These are phyloP conservation scores for Oegoconia quadripuncta DNA, from an alignment of 2,888 invertebrate genomes.

Conservation along the genomic window DNA sequence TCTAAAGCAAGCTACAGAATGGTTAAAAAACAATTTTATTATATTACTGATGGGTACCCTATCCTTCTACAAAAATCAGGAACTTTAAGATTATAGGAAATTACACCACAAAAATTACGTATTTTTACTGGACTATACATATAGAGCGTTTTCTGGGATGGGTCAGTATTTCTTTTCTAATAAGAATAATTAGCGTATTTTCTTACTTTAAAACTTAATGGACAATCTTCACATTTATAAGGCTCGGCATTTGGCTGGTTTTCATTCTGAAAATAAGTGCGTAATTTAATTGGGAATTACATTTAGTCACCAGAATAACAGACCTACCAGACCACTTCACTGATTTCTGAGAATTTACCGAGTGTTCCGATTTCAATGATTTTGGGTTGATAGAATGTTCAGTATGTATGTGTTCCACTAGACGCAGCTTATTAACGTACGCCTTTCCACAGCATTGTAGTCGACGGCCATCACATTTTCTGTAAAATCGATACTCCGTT, in stretches of 20 bases:
- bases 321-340: no score
- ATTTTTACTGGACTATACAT: no score
- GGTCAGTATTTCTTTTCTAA: no score
- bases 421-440: conserved; percentile 35
- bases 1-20: no score
- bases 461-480: conserved; percentile 35
- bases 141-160: no score
- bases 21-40: no score
- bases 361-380: conserved; percentile 12
- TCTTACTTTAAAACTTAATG: conserved; percentile 67
- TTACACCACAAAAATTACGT: no score
- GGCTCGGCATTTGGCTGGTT: conserved; percentile 16
- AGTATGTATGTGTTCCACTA: conserved; percentile 34
- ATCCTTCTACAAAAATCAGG: no score
- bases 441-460: conserved; percentile 43
- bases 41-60: no score
- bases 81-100: no score
- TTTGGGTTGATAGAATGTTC: conserved; percentile 24
- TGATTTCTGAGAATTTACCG: conserved; percentile 4
- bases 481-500: conserved; percentile 21
- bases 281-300: neutral
- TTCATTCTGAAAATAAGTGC: conserved; percentile 13
- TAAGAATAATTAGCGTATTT: conserved; percentile 35
- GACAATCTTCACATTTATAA: conserved; percentile 48
- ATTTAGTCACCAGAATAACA: neutral